These are phyloP conservation scores for Enhydra lutris DNA, from an alignment of 2,113 vertebrate species.

Conservation along the genomic window DNA sequence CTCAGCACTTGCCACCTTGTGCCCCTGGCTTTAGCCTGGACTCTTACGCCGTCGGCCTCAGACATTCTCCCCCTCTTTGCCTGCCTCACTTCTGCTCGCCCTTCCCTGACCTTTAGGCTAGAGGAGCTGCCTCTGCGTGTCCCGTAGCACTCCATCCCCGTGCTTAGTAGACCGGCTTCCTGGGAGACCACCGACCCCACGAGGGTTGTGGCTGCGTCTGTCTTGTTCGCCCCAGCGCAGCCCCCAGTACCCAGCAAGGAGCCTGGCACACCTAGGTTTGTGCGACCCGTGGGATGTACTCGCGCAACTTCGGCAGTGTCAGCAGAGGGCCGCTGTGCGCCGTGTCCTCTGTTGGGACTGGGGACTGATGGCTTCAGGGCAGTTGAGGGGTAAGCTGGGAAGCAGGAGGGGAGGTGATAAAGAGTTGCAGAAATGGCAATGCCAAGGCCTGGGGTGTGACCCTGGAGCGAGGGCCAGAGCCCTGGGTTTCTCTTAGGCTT, in stretches of 20 bases:
- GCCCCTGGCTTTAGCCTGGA: background rate
- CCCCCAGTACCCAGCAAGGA: background rate
- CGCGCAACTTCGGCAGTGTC: background rate
- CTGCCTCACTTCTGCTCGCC: background rate
- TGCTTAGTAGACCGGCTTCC: background rate
- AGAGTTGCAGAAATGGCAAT: background rate
- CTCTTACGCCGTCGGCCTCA: background rate
- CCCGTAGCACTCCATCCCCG: background rate
- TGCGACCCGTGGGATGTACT: background rate
- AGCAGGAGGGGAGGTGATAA: rapidly evolving
- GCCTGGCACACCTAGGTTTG: background rate
- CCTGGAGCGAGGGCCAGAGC: background rate
- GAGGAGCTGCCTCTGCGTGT: background rate
- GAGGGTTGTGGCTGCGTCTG: background rate
- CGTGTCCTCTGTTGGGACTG: background rate
- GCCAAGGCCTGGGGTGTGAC: background rate
- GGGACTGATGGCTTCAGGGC: background rate
- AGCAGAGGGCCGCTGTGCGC: background rate
- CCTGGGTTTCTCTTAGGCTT: background rate
- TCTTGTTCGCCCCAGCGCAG: background rate
- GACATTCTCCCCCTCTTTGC: background rate
- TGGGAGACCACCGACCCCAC: background rate
- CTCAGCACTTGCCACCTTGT: background rate
- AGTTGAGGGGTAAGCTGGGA: background rate
- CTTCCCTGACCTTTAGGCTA: background rate